These are phyloP conservation scores for pig (Sus scrofa) DNA, from an alignment of 2,113 vertebrate genomes.

Conservation along the genomic window T2T-Sscrofa CM000826.6:81977001-81977500, in stretches of 20 bases:
- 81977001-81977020: not conserved
- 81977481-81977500: slow-evolving; percentile 37
- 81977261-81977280: too few species aligned
- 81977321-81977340: slow-evolving; percentile 38
- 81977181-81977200: too few species aligned
- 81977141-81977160: too few species aligned
- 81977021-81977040: not conserved
- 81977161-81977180: too few species aligned
- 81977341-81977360: not conserved
- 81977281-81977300: too few species aligned
- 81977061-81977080: slow-evolving; percentile 33
- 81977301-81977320: not conserved
- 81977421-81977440: slow-evolving; percentile 47
- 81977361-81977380: not conserved
- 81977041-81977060: slow-evolving; percentile 19
- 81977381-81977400: slow-evolving; percentile 61
- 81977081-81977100: slow-evolving; percentile 22
- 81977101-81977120: slow-evolving; percentile 55
- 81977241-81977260: too few species aligned
- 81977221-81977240: too few species aligned
- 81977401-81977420: not conserved
- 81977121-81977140: not conserved
- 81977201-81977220: too few species aligned
- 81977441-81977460: slow-evolving; percentile 36
- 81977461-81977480: slow-evolving; percentile 51